Evolutionary conservation across 2,113 vertebrate genomes (phyloP).

Genomic region (Laticauda laticaudata): DNA sequence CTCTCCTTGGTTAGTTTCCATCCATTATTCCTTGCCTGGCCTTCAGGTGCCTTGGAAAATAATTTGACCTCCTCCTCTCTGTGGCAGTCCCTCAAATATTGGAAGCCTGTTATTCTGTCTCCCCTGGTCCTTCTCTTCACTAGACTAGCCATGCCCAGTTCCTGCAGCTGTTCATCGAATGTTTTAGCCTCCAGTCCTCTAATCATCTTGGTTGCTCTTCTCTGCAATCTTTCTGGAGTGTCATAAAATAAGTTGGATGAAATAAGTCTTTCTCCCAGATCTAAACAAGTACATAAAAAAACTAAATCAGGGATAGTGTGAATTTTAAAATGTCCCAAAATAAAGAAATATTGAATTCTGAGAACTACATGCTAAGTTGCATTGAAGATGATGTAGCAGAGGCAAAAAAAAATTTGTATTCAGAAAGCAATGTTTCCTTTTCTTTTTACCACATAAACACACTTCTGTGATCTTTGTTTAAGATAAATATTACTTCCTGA

Average conservation of each 20-base stretch:
- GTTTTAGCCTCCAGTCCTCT: too few relatives aligned
- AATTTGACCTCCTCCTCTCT: too few relatives aligned
- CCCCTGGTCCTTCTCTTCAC: too few relatives aligned
- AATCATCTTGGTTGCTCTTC: too few relatives aligned
- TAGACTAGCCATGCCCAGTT: too few relatives aligned
- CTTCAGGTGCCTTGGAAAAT: too few relatives aligned
- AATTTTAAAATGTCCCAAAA: slow-evolving; percentile 51
- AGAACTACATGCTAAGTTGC: slow-evolving; percentile 11
- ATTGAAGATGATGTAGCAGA: slow-evolving; percentile 46
- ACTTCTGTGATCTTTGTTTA: slow-evolving; percentile 29
- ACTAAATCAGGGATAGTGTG: neutral
- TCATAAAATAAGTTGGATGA: neutral
- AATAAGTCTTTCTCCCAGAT: slow-evolving; percentile 55
- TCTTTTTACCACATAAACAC: slow-evolving; percentile 35
- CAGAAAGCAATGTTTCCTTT: slow-evolving; percentile 18
- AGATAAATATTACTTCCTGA: slow-evolving; percentile 37
- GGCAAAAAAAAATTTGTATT: slow-evolving; percentile 20
- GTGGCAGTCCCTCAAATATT: too few relatives aligned
- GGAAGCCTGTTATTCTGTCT: too few relatives aligned
- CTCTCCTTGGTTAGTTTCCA: too few relatives aligned
- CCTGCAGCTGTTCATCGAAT: too few relatives aligned
- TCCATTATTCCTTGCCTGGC: too few relatives aligned
- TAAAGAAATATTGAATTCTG: slow-evolving; percentile 43
- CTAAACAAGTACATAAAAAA: slow-evolving; percentile 25
- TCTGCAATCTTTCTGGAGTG: too few relatives aligned